Evolutionary conservation across 2,113 vertebrate species (phyloP).

Genomic region (Rhynchomys soricoides): DNA sequence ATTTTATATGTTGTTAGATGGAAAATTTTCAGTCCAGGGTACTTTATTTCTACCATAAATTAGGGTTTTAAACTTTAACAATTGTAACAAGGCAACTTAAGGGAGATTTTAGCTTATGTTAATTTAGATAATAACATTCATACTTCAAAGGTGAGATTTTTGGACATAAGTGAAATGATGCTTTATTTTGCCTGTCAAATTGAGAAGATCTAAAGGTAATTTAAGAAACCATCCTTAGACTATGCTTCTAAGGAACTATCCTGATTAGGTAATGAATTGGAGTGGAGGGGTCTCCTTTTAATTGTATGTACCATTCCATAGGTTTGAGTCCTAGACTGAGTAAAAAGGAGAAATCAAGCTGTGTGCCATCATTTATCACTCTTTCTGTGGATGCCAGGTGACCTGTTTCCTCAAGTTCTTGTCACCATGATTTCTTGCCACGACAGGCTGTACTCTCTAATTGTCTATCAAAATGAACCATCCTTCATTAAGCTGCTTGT

Average conservation of each 20-base stretch:
- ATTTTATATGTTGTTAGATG: background rate
- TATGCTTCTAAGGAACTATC: background rate
- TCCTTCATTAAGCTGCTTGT: background rate
- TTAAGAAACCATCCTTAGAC: background rate
- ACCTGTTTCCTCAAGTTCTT: background rate
- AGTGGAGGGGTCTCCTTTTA: background rate
- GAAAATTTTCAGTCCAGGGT: background rate
- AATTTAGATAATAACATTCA: background rate
- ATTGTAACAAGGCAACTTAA: background rate
- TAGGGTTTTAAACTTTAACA: background rate
- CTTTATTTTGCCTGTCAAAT: background rate
- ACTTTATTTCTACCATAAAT: background rate
- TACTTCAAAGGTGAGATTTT: background rate
- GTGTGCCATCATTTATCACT: background rate
- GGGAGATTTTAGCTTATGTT: background rate
- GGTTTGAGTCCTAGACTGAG: background rate
- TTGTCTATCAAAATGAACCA: background rate
- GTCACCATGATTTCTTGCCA: background rate
- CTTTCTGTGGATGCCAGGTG: too few species aligned
- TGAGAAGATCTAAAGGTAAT: too few species aligned
- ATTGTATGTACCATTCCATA: background rate
- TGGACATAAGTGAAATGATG: background rate
- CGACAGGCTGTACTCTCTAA: background rate
- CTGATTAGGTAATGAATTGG: background rate
- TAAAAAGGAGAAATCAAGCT: background rate